phyloP scores from a whole-genome alignment of 1,140 invertebrate genomes.

The Drosophila prosaltans region DNA sequence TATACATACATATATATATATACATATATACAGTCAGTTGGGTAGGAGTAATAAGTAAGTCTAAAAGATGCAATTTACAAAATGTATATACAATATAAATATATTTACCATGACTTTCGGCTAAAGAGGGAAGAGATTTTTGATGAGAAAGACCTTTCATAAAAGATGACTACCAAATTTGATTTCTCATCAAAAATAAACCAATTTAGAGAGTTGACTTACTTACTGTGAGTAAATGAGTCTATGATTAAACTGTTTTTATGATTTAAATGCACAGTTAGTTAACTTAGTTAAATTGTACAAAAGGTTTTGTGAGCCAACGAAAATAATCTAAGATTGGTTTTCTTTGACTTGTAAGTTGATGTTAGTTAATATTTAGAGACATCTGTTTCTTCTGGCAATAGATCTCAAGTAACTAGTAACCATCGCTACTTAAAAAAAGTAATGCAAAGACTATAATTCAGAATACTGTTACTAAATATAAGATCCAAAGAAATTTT shows the following conservation, averaged over 20 bases:
- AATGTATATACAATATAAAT: neutral
- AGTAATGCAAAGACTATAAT: neutral
- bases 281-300: neutral
- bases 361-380: too few relatives aligned
- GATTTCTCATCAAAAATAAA: neutral
- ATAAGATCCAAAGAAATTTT: neutral
- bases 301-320: too few relatives aligned
- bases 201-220: neutral
- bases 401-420: too few relatives aligned
- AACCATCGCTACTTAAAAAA: too few relatives aligned
- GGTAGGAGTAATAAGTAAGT: neutral
- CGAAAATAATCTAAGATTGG: too few relatives aligned
- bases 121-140: neutral
- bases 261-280: neutral
- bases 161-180: neutral
- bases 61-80: neutral
- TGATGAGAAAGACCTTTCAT: neutral
- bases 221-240: neutral
- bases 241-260: neutral
- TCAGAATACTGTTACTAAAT: neutral
- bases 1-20: too few relatives aligned
- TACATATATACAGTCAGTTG: too few relatives aligned
- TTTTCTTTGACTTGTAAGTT: too few relatives aligned
- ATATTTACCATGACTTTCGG: neutral
- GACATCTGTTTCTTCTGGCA: too few relatives aligned